Conservation (phyloP, 2,113 vertebrate genomes). For the Miniopterus natalensis region DNA sequence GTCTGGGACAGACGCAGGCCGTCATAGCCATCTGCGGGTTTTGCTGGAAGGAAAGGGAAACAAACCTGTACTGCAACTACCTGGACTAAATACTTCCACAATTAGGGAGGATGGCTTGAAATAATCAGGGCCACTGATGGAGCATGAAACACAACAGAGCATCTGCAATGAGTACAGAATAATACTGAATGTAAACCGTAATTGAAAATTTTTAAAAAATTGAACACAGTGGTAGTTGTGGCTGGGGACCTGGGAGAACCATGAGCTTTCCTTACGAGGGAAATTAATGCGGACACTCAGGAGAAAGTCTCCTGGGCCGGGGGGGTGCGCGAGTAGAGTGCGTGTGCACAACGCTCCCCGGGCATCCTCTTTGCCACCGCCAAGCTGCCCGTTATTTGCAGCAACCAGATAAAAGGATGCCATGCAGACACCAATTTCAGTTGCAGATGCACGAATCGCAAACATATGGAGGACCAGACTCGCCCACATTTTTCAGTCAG, state of each 20-base stretch:
- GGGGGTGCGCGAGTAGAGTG: not conserved
- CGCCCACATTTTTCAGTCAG: not conserved
- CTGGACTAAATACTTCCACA: not conserved
- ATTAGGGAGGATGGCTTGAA: not conserved
- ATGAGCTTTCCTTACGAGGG: not conserved
- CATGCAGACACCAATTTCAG: not conserved
- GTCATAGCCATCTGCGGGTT: not conserved
- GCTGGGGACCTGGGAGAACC: not conserved
- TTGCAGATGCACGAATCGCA: not conserved
- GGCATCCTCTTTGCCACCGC: not conserved
- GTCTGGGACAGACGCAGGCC: not conserved
- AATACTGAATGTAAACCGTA: not conserved
- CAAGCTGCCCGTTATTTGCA: not conserved
- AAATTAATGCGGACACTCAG: not conserved
- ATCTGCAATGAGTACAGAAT: not conserved
- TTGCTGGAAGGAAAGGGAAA: conserved; percentile 27
- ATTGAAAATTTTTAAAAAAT: not conserved
- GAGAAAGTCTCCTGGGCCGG: not conserved
- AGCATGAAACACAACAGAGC: not conserved
- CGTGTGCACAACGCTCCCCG: fast-evolving
- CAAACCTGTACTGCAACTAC: not conserved
- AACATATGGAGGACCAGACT: not conserved
- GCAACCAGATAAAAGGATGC: not conserved
- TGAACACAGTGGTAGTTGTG: not conserved
- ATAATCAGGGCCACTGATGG: not conserved